Evolutionary conservation across 1,140 invertebrate genomes (phyloP).

Genomic region (Hypsibius dujardini): DNA sequence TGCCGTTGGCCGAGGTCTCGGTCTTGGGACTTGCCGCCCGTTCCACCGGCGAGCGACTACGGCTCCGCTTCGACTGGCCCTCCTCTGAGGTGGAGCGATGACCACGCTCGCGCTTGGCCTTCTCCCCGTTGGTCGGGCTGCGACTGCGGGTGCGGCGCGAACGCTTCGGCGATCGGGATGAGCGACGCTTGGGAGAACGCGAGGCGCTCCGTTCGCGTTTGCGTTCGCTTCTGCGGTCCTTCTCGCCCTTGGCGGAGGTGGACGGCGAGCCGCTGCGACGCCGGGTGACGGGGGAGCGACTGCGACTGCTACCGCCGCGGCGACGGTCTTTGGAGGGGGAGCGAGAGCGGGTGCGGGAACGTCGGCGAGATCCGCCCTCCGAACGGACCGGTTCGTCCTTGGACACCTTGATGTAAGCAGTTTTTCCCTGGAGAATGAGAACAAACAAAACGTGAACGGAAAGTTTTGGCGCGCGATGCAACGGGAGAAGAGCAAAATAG

Average conservation of each 20-base stretch:
- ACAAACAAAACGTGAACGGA: constrained; percentile 22
- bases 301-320: constrained; percentile 24
- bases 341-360: constrained; percentile 32
- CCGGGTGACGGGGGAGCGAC: constrained; percentile 23
- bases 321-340: neutral
- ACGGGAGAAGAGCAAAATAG: too few species aligned
- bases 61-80: too few species aligned
- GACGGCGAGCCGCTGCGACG: neutral
- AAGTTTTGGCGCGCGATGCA: constrained; percentile 12
- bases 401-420: constrained; percentile 79
- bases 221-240: neutral
- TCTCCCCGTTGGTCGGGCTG: too few species aligned
- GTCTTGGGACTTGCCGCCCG: too few species aligned
- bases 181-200: neutral
- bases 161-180: neutral
- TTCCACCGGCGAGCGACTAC: too few species aligned
- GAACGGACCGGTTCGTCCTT: constrained; percentile 60
- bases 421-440: constrained; percentile 55
- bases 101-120: too few species aligned
- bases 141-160: too few species aligned
- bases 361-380: constrained; percentile 26
- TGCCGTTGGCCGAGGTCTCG: too few species aligned
- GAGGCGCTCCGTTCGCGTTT: constrained; percentile 4
- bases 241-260: neutral
- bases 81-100: too few species aligned